Base-by-base conservation (phyloP, 2,888 invertebrate genomes). In the Proisotoma minuta region DNA sequence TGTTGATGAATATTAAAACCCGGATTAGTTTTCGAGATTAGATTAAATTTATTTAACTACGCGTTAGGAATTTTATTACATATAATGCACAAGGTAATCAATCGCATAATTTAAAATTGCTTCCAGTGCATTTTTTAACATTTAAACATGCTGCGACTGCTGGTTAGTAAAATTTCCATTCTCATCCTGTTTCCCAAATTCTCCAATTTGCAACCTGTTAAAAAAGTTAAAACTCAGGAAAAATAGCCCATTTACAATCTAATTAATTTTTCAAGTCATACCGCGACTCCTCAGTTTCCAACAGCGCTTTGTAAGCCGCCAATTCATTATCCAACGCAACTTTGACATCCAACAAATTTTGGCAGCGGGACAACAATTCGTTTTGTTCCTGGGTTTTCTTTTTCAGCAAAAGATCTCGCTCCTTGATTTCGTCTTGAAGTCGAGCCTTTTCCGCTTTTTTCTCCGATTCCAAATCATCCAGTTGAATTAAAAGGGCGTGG, bases 401-500 rank as follows among this genome's bases (percentile, higher is more conserved):
- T 26, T 22, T 26, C 4, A 50, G 10, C 5, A 50, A n/a, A 3
- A 8, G 22, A 22, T 50, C 50, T n/a, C 50, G 12, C 4, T 50
- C 23, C 23, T 10, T 15, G 15, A 50, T 50, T 26, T 50, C 50
- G 22, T 12, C 26, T 24, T 50, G 22, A 3, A 50, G 23, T 26
- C 23, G 18, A 3, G 24, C 50, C 5, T 24, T 3, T n/a, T 50
- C 50, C 23, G 50, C 50, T 8, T 26, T 50, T 4, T 24, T 20
- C n/a, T 50, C 50, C 18, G 23, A 22, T 50, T 50, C 50, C 50
- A 50, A n/a, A 8, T 22, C 26, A 24, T 50, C 50, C 3, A 50
- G 50, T 22, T 26, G 50, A 8, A 50, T 15, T 20, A 50, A 24
- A n/a, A 50, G 50, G 50, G 50, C 50, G 50, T 50, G 50, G 23